Base-by-base conservation (phyloP, 2,888 invertebrate species). In the Apodemia duryi region DNA sequence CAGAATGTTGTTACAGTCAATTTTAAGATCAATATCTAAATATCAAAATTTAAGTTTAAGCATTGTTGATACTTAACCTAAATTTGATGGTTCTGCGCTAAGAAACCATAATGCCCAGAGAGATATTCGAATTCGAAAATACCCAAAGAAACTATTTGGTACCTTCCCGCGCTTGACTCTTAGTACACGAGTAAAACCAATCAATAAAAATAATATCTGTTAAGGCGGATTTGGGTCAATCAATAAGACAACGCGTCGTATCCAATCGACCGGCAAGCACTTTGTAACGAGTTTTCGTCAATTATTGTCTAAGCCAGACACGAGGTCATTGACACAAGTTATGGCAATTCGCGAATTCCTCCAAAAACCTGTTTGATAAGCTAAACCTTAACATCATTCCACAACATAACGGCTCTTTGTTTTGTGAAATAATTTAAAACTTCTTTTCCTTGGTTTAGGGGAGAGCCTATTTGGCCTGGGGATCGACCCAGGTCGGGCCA, bases 201-300 rank as follows among this genome's bases (percentile, higher is more conserved):
- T 65, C 63, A 38, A 54, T 54, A 54, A 54, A 54, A 54, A 29
- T 52, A 52, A 52, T 54, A 54, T 54, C 54, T 11, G 54, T 29
- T 3, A 29, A 11, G 29, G 54, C 73, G 75, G 78, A 87, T 85
- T 83, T 84, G 75, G 88, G 86, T 88, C 88, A 88, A 88, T 88
- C 88, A 77, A 88, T 88, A 87, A 73, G 74, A 80, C 76, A 80
- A 77, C 76, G 77, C 74, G 66, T 64, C 68, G 73, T 72, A 74
- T 74, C 76, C 74, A 69, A 73, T 76, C 71, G 73, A 64, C 73
- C 72, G 72, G 71, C 80, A 83, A 70, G 78, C 80, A 78, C 78
- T 75, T 73, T 71, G 68, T 43, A 61, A 21, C 46, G 10, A 29
- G 43, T 46, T 43, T 29, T 28, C 62, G 52, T 28, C 52, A 54